Evolutionary conservation across 2,797 vertebrate species (phyloP).

Genomic region (Platyrinchus mystaceus): DNA sequence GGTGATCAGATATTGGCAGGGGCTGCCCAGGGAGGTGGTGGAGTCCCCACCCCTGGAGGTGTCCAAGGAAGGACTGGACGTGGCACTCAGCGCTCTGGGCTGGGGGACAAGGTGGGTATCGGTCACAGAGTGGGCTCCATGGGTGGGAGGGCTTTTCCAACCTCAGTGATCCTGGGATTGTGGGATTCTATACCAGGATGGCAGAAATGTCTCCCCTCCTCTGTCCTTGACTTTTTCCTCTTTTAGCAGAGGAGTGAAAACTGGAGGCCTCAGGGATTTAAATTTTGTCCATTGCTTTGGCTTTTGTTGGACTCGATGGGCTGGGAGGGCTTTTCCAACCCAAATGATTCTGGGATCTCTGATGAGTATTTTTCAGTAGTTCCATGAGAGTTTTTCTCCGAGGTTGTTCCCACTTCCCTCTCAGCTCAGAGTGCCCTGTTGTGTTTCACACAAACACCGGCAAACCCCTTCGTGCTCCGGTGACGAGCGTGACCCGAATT

Average conservation of each 20-base stretch:
- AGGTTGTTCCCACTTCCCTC: rapidly evolving
- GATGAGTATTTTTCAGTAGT: no score
- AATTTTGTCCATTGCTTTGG: no score
- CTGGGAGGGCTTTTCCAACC: not conserved
- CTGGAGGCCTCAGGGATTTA: no score
- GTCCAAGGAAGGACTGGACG: not conserved
- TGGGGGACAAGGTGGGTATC: not conserved
- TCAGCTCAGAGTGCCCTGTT: not conserved
- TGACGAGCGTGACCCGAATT: not conserved
- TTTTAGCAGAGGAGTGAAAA: no score
- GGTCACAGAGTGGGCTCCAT: not conserved
- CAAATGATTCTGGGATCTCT: rapidly evolving
- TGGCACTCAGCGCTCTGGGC: not conserved
- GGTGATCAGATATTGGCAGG: not conserved
- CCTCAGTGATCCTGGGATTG: not conserved
- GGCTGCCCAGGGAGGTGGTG: not conserved
- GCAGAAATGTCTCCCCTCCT: no score
- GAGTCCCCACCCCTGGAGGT: not conserved
- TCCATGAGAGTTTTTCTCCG: not conserved
- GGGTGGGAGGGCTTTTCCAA: not conserved
- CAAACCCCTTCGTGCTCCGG: not conserved
- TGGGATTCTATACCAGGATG: no score
- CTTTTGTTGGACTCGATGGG: no score
- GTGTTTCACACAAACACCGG: rapidly evolving
- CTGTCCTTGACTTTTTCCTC: no score